Evolutionary conservation across 2,113 vertebrate genomes (phyloP).

Genomic region (Boleophthalmus pectinirostris): DNA sequence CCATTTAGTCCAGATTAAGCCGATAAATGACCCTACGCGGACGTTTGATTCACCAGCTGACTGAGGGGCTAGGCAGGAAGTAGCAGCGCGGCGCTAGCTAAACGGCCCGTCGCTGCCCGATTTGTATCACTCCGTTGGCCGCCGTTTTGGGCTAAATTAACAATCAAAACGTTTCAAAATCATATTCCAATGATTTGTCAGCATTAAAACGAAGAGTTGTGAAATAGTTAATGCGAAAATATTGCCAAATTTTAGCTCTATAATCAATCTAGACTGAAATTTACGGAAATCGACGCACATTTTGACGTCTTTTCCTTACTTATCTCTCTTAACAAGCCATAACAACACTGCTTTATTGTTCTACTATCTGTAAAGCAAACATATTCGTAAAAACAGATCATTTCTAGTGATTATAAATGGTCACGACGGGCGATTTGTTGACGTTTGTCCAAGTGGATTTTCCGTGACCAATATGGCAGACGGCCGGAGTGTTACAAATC

Average conservation of each 20-base stretch:
- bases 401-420: neutral
- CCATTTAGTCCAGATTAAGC: neutral
- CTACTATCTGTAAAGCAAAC: neutral
- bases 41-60: slow-evolving; percentile 42
- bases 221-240: neutral
- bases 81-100: slow-evolving; percentile 51
- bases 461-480: neutral
- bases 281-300: neutral
- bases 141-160: neutral
- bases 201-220: neutral
- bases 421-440: neutral
- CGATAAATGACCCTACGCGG: neutral
- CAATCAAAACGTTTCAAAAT: neutral
- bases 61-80: slow-evolving; percentile 54
- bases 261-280: neutral
- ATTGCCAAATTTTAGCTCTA: neutral
- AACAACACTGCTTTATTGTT: neutral
- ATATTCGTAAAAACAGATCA: neutral
- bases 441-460: neutral
- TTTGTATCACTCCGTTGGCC: neutral
- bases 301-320: neutral
- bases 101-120: neutral
- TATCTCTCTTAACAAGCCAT: neutral
- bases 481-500: neutral
- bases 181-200: neutral